phyloP scores from a whole-genome alignment of 2,113 vertebrate genomes.

The Sardina pilchardus region DNA sequence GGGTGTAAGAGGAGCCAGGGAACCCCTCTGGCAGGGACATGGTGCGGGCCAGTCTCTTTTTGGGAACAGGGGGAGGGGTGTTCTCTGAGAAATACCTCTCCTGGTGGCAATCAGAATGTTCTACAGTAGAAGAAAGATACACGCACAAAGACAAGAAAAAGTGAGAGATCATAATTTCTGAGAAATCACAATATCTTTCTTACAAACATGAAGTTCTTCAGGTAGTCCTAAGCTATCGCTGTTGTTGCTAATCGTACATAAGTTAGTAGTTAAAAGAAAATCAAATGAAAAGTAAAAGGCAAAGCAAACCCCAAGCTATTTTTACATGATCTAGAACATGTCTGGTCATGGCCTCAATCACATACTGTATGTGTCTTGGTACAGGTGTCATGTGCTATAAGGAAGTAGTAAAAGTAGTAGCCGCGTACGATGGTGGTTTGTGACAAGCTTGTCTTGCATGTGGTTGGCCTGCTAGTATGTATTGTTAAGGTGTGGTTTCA shows the following conservation, averaged over 20 bases:
- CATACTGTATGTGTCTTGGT: background rate
- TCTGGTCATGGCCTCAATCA: background rate
- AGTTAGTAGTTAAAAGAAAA: no score
- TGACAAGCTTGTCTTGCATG: background rate
- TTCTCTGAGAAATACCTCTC: slow-evolving; percentile 63
- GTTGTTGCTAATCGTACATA: no score
- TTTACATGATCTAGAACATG: background rate
- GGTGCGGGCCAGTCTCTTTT: slow-evolving; percentile 68
- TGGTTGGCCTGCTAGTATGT: slow-evolving; percentile 34
- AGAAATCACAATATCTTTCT: no score
- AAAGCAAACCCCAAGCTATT: background rate
- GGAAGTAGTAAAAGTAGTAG: no score
- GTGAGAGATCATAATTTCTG: background rate
- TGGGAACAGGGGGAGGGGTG: slow-evolving; percentile 76
- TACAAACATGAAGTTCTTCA: no score
- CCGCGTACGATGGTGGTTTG: background rate
- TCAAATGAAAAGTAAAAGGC: background rate
- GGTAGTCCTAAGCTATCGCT: no score
- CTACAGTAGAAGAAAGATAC: background rate
- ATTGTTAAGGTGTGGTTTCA: slow-evolving; percentile 41
- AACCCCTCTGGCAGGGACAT: slow-evolving; percentile 61
- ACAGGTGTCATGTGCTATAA: background rate
- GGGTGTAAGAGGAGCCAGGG: background rate
- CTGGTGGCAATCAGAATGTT: slow-evolving; percentile 43
- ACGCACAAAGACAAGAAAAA: background rate